Conservation (phyloP, 2,888 invertebrate genomes). For the Watsonalla cultraria region DNA sequence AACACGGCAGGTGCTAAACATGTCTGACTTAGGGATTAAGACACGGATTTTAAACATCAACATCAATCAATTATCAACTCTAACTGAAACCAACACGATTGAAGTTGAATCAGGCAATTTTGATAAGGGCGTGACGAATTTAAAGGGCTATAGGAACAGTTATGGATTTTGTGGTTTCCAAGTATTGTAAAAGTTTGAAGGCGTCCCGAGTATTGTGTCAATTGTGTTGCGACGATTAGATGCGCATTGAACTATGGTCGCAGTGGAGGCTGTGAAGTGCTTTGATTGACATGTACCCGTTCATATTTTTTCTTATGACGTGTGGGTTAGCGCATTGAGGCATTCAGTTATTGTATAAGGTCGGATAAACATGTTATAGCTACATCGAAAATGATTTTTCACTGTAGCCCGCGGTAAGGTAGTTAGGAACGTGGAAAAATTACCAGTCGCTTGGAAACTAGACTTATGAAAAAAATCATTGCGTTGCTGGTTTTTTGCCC, state of each 20-base stretch:
- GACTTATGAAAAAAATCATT: no score
- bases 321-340: slow-evolving; percentile 1
- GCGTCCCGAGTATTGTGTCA: slow-evolving; percentile 51
- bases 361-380: no score
- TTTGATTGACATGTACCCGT: slow-evolving; percentile 17
- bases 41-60: background rate
- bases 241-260: slow-evolving; percentile 31
- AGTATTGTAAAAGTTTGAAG: slow-evolving; percentile 23
- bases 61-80: background rate
- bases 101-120: slow-evolving; percentile 8
- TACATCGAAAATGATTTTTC: no score
- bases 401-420: no score
- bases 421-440: no score
- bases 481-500: no score
- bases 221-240: slow-evolving; percentile 49
- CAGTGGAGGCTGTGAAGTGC: slow-evolving; percentile 11
- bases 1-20: slow-evolving; percentile 24
- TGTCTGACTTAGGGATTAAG: slow-evolving; percentile 19
- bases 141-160: slow-evolving; percentile 31
- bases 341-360: no score
- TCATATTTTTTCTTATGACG: slow-evolving; percentile 7
- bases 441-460: no score
- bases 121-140: background rate
- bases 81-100: slow-evolving; percentile 9
- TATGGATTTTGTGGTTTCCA: slow-evolving; percentile 20